phyloP scores from a whole-genome alignment of 2,797 vertebrate species.

The Anguilla anguilla region DNA sequence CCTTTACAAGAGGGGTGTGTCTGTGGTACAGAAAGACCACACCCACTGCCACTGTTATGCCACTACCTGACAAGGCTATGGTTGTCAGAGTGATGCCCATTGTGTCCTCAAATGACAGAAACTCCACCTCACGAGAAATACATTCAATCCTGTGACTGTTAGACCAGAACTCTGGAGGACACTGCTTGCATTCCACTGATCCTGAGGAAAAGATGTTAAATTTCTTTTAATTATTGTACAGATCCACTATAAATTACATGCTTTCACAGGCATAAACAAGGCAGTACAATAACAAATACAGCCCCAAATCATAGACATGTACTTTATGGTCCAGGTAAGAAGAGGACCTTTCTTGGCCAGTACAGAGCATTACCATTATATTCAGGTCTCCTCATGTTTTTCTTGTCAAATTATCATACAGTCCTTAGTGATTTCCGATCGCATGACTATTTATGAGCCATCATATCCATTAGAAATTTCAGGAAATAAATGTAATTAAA shows the following conservation, averaged over 20 bases:
- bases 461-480: background rate
- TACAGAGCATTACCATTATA: background rate
- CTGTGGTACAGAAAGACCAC: slow-evolving; percentile 66
- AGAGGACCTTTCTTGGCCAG: background rate
- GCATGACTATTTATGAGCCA: background rate
- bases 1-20: slow-evolving; percentile 70
- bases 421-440: background rate
- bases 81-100: slow-evolving; percentile 59
- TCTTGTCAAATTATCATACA: background rate
- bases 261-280: background rate
- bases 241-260: background rate
- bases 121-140: slow-evolving; percentile 58
- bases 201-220: slow-evolving; percentile 47
- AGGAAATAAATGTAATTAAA: background rate
- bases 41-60: slow-evolving; percentile 63
- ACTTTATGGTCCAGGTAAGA: background rate
- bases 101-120: slow-evolving; percentile 54
- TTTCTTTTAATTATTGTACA: background rate
- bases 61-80: slow-evolving; percentile 60
- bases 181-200: slow-evolving; percentile 61
- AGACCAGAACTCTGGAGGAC: slow-evolving; percentile 57
- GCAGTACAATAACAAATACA: background rate
- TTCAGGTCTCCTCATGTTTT: background rate
- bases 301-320: background rate
- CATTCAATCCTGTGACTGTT: slow-evolving; percentile 58